Conservation (phyloP, 30 jellyfish, hydroid and myxozoan genomes). For the Mastigias papua region DNA sequence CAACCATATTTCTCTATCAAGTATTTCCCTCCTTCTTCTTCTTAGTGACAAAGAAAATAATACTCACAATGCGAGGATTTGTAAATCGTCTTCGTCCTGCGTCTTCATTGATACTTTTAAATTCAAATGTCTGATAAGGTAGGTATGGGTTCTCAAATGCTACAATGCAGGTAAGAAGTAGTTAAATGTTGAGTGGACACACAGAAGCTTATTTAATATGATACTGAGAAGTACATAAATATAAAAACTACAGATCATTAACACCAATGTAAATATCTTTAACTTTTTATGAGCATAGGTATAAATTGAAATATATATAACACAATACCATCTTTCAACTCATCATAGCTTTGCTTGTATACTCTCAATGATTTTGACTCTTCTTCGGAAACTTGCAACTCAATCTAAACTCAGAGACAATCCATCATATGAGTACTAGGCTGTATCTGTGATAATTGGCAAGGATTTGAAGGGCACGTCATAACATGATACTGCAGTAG, state of each 20-base stretch:
- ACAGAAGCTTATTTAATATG: background rate
- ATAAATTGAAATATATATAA: background rate
- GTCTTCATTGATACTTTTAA: background rate
- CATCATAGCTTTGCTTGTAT: conserved; percentile 54
- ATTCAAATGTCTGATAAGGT: background rate
- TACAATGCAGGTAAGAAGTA: background rate
- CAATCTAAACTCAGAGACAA: conserved; percentile 13
- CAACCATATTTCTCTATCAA: background rate
- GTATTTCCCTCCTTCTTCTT: background rate
- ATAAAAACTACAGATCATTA: no score
- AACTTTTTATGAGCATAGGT: no score
- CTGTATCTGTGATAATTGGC: background rate
- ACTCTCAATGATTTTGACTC: conserved; percentile 38
- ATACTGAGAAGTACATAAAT: background rate
- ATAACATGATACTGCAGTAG: no score
- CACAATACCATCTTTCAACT: conserved; percentile 40
- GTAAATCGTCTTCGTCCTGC: no score
- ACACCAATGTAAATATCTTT: no score
- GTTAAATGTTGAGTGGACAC: background rate
- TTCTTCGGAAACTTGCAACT: conserved; percentile 32
- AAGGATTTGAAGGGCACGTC: background rate
- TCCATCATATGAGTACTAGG: background rate
- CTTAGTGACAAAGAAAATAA: background rate
- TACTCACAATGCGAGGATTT: conserved; percentile 28
- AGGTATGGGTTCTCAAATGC: conserved; percentile 32